Evolutionary conservation across 1,140 invertebrate species (phyloP), one percentile per base, ranked within the genome.

Genomic region (Trichonephila clavipes): DNA sequence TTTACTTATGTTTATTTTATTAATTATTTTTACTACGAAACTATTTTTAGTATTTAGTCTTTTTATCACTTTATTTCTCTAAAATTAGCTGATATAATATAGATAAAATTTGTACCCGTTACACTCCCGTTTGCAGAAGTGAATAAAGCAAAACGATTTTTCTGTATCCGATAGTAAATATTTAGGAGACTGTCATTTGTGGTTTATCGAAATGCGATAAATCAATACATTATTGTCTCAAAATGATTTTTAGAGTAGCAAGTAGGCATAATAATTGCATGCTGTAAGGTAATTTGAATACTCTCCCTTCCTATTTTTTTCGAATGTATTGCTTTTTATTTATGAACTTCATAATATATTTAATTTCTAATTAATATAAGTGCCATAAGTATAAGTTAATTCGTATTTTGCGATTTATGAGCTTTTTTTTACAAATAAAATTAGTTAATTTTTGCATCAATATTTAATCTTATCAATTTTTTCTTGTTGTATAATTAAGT

Each of bases 161-260:
- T 8, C 21, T 12, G 69, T 28, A 4, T 34, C 24, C 0, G 10
- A 58, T 59, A 58, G 82, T 85, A 85, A 85, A 85, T 44, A 85
- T 21, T 59, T 58, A 85, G 82, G 21, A 85, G 44, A n/a, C 44
- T 85, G 82, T 58, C 44, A 58, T 85, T 24, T 59, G 28, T 28
- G 21, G 16, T 58, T 85, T 85, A 85, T 85, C 51, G 58, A 85
- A 85, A 58, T 85, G 44, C 82, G 51, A 85, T 85, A 85, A 85
- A 85, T 85, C 82, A 85, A 85, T 85, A 58, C 8, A 59, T 85
- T 14, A n/a, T 85, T 85, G 8, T 59, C n/a, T 16, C 44, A 24
- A 85, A 72, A 72, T 72, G 69, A 28, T 28, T 72, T 34, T 18
- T 72, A 64, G 5, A 21, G 28, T 34, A 34, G 24, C 69, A 16